These are phyloP conservation scores for Brachionus plicatilis DNA, from an alignment of 1,140 invertebrate genomes.

Conservation along the genomic window DNA sequence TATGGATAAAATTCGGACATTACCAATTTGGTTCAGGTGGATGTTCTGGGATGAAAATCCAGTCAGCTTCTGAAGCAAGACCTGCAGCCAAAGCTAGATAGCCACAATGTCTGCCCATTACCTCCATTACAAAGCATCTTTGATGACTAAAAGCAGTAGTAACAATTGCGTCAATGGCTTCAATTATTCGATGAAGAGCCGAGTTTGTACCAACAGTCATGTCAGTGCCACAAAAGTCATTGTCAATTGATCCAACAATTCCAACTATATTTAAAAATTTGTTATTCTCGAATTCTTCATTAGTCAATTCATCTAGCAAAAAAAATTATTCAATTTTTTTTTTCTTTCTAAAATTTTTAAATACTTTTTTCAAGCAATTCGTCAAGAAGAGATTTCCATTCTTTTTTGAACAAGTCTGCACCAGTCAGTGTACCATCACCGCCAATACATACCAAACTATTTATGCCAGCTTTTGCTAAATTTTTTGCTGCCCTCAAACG, in stretches of 20 bases:
- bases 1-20: not conserved
- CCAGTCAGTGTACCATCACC: conserved; percentile 97
- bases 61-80: conserved; percentile 57
- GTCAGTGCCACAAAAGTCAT: conserved; percentile 98
- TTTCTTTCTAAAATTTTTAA: not conserved
- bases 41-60: conserved; percentile 95
- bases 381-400: conserved; percentile 69
- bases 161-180: conserved; percentile 93
- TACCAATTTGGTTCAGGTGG: conserved; percentile 81
- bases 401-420: conserved; percentile 88
- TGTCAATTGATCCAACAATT: conserved; percentile 98
- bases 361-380: conserved; percentile 66
- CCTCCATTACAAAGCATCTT: conserved; percentile 97
- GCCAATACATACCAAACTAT: conserved; percentile 94
- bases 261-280: conserved; percentile 84
- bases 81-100: conserved; percentile 91
- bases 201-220: conserved; percentile 99
- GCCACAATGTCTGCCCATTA: conserved; percentile 98
- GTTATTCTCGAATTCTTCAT: conserved; percentile 70
- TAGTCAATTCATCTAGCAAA: conserved; percentile 62
- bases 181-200: conserved; percentile 93
- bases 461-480: conserved; percentile 77
- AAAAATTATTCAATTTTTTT: not conserved
- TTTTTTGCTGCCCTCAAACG: conserved; percentile 86
- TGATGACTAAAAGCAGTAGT: conserved; percentile 97